Percentiles rank a stretch among this genome's conserved stretches.
Conservation (phyloP, 1,140 invertebrate species). For the Bombyx mandarina region DNA sequence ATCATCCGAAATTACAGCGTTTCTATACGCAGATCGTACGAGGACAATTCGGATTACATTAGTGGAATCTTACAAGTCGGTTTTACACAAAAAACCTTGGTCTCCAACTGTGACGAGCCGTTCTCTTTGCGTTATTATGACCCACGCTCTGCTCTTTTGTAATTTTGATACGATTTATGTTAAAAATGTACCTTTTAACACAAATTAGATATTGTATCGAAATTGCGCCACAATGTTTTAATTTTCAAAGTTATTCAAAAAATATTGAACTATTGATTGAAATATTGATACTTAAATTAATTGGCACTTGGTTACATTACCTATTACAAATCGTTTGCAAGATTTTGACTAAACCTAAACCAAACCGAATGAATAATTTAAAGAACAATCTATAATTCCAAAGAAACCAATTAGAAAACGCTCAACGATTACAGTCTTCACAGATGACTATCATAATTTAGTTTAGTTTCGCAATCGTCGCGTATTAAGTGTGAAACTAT, state of each 20-base stretch:
- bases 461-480: conserved; percentile 12
- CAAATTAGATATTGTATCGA: background rate
- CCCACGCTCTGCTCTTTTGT: too few species aligned
- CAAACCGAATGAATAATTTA: background rate
- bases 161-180: background rate
- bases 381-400: background rate
- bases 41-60: conserved; percentile 47
- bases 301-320: too few species aligned
- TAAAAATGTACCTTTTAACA: background rate
- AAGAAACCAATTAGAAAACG: conserved; percentile 16
- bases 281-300: too few species aligned
- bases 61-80: conserved; percentile 29
- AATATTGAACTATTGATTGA: too few species aligned
- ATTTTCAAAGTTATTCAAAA: too few species aligned
- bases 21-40: conserved; percentile 28
- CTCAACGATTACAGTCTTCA: conserved; percentile 10
- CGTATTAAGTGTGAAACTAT: conserved; percentile 5
- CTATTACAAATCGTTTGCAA: too few species aligned
- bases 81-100: conserved; percentile 51
- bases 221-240: background rate
- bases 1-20: conserved; percentile 43
- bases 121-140: conserved; percentile 39
- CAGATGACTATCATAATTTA: conserved; percentile 13
- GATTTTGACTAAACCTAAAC: background rate
- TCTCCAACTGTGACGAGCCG: conserved; percentile 43